Percentiles rank a stretch among this genome's conserved stretches.
Conservation (phyloP, 2,797 vertebrate genomes). For the Neosilurus hyrtlii region DNA sequence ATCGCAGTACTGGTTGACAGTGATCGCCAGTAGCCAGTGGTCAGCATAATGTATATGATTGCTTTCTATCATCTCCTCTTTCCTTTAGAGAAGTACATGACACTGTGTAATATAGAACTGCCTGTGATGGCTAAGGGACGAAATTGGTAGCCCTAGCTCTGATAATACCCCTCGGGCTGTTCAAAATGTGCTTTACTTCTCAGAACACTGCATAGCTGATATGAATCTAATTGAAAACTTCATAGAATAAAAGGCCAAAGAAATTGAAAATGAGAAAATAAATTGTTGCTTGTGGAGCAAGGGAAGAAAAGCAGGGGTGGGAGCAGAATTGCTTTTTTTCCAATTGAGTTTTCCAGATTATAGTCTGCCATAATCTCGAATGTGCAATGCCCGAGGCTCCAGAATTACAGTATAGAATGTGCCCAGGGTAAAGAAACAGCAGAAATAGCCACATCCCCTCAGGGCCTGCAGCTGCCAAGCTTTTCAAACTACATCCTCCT, state of each 20-base stretch:
- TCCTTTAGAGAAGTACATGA: slow-evolving; percentile 15
- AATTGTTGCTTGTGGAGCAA: slow-evolving; percentile 42
- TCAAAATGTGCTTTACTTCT: slow-evolving; percentile 48
- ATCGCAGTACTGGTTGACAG: not conserved
- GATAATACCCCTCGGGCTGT: slow-evolving; percentile 48
- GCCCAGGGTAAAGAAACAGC: not conserved
- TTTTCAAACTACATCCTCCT: slow-evolving; percentile 9
- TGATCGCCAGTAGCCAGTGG: slow-evolving; percentile 6
- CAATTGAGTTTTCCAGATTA: slow-evolving; percentile 17
- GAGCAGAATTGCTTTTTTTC: not conserved
- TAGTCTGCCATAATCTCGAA: slow-evolving; percentile 20
- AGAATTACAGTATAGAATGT: not conserved
- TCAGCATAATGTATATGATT: not conserved
- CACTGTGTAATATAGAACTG: slow-evolving; percentile 23
- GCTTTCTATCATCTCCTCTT: not conserved
- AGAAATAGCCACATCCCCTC: not conserved
- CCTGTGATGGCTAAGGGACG: slow-evolving; percentile 15
- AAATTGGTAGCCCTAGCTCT: slow-evolving; percentile 34
- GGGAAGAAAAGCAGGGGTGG: not conserved
- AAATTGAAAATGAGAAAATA: slow-evolving; percentile 49
- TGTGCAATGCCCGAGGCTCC: not conserved
- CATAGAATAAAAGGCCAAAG: slow-evolving; percentile 53
- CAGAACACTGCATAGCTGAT: slow-evolving; percentile 55
- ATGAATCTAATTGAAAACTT: slow-evolving; percentile 61
- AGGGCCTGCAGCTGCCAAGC: not conserved